These are phyloP conservation scores for Galeopterus variegatus DNA, from an alignment of 2,113 vertebrate genomes.

Conservation along the genomic window DNA sequence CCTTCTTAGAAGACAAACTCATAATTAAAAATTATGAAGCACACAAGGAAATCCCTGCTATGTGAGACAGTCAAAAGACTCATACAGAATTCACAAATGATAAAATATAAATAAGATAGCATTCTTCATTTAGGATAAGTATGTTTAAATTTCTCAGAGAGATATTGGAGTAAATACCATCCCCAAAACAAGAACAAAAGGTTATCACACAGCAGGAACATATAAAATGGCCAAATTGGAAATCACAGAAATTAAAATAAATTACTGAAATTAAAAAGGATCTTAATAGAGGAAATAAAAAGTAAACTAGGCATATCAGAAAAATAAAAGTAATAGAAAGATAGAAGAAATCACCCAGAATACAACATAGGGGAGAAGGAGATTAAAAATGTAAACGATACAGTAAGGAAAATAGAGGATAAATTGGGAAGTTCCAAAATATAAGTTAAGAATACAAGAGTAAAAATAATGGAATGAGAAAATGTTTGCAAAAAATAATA, in stretches of 20 bases:
- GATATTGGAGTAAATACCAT: background rate
- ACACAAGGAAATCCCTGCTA: background rate
- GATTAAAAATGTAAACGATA: background rate
- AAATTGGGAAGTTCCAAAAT: background rate
- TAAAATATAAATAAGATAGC: constrained; percentile 12
- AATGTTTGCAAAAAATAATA: constrained; percentile 35
- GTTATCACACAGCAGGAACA: background rate
- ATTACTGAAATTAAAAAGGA: background rate
- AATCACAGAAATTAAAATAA: constrained; percentile 32
- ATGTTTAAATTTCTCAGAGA: constrained; percentile 39
- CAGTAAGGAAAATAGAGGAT: background rate
- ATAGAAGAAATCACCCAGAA: background rate
- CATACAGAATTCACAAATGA: constrained; percentile 2
- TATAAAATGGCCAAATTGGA: background rate
- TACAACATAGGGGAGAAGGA: background rate
- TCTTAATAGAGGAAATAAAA: background rate
- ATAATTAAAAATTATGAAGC: background rate
- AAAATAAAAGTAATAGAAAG: constrained; percentile 22
- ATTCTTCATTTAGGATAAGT: constrained; percentile 42
- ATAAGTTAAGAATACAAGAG: background rate
- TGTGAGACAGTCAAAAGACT: background rate
- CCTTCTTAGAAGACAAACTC: background rate
- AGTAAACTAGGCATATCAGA: background rate
- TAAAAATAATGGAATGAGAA: background rate
- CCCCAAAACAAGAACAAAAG: background rate